These are phyloP conservation scores for Morpho deidamia DNA, from an alignment of 2,888 invertebrate species.

Conservation along the genomic window DNA sequence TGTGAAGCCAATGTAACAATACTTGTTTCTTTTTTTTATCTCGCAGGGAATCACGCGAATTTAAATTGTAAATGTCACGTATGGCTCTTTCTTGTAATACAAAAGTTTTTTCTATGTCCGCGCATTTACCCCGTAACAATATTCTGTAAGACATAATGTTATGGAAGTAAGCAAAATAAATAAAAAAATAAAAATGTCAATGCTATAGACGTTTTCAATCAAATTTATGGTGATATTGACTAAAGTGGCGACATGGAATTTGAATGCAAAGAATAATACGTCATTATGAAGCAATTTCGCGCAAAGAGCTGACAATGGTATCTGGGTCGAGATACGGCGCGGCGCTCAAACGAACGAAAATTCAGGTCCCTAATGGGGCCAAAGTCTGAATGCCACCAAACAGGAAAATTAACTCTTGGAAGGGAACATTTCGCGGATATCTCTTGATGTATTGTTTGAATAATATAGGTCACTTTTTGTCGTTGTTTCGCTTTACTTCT, in stretches of 20 bases:
- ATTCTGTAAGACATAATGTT: too few relatives aligned
- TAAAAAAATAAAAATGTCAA: too few relatives aligned
- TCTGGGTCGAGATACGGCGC: conserved; percentile 36
- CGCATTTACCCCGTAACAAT: too few relatives aligned
- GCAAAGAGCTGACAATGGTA: conserved; percentile 33
- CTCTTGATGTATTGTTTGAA: conserved; percentile 6
- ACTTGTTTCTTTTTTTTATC: too few relatives aligned
- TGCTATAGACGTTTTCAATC: not conserved
- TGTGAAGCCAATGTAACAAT: too few relatives aligned
- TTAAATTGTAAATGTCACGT: too few relatives aligned
- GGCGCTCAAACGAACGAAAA: conserved; percentile 33
- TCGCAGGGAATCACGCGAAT: too few relatives aligned
- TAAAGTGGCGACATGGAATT: not conserved
- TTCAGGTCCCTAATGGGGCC: conserved; percentile 48
- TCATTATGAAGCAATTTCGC: conserved; percentile 21
- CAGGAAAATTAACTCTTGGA: conserved; percentile 57
- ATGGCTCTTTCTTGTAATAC: too few relatives aligned
- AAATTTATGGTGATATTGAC: not conserved
- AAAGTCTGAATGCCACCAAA: conserved; percentile 33
- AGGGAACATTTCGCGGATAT: conserved; percentile 16
- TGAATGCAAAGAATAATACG: conserved; percentile 10
- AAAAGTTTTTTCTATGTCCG: too few relatives aligned
- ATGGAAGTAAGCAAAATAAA: too few relatives aligned
- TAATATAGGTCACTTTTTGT: conserved; percentile 14
- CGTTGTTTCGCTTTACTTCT: not conserved